Conservation (phyloP, 1,140 invertebrate genomes). For the Nasonia vitripennis region DNA sequence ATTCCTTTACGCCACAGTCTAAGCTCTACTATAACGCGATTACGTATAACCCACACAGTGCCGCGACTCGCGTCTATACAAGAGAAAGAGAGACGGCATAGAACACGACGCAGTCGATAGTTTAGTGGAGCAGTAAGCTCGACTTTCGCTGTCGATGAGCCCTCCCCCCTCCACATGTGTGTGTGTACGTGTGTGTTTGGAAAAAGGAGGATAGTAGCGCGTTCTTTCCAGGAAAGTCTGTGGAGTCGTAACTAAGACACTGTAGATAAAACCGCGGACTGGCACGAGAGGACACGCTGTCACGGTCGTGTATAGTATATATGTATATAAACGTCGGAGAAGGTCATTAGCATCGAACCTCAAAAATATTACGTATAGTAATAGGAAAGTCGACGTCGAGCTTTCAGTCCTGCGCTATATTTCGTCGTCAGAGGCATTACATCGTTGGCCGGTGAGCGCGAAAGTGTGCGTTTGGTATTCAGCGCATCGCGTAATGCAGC, state of each 20-base stretch:
- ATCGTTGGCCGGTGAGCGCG: too few species aligned
- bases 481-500: not conserved
- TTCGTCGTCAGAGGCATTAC: too few species aligned
- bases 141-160: not conserved
- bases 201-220: not conserved
- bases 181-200: not conserved
- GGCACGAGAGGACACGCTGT: not conserved
- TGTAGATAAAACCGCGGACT: not conserved
- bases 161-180: too few species aligned
- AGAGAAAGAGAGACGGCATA: not conserved
- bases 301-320: not conserved
- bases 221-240: not conserved
- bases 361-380: not conserved
- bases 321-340: not conserved
- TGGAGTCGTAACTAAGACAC: too few species aligned
- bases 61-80: too few species aligned
- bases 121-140: not conserved
- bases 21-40: not conserved
- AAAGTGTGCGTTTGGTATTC: too few species aligned
- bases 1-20: not conserved
- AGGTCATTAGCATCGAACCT: conserved; percentile 4
- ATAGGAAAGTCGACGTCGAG: not conserved
- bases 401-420: too few species aligned
- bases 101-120: not conserved
- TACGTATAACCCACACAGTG: not conserved